A percentile compares a stretch with the other conserved stretches of the same genome.
Evolutionary conservation across 2,888 invertebrate genomes (phyloP).

Genomic region (Holacanthella duospinosa): DNA sequence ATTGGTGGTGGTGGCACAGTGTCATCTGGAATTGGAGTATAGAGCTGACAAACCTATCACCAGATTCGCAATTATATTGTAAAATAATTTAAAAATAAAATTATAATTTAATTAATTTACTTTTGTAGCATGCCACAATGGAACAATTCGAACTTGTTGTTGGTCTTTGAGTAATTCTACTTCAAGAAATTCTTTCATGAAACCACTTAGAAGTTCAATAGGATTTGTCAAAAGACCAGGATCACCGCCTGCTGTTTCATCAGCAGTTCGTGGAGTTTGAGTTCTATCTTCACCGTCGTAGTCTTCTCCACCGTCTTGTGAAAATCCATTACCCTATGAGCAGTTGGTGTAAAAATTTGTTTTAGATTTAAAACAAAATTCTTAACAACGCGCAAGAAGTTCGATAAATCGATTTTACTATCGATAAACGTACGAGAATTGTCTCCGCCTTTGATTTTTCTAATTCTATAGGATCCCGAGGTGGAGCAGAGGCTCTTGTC

Average conservation of each 20-base stretch:
- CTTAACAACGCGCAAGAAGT: not conserved
- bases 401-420: not conserved
- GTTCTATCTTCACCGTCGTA: slow-evolving; percentile 4
- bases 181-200: slow-evolving; percentile 17
- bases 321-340: not conserved
- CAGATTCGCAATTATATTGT: too few species aligned
- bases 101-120: too few species aligned
- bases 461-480: slow-evolving; percentile 24
- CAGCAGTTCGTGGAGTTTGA: not conserved
- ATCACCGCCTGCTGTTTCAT: not conserved
- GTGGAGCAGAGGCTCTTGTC: slow-evolving; percentile 19
- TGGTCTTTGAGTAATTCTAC: slow-evolving; percentile 19
- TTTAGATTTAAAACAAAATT: not conserved
- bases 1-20: slow-evolving; percentile 36
- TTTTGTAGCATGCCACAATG: slow-evolving; percentile 59
- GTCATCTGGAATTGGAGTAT: slow-evolving; percentile 28
- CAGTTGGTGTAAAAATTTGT: not conserved
- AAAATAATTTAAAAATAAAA: too few species aligned
- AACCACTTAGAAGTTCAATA: not conserved
- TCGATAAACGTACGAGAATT: slow-evolving; percentile 6
- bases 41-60: not conserved
- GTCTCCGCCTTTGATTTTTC: slow-evolving; percentile 14
- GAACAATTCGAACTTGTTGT: slow-evolving; percentile 40
- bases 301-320: slow-evolving; percentile 1
- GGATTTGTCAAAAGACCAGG: not conserved